Evolutionary conservation across 1,140 invertebrate species (phyloP), one percentile per base, ranked within the genome.

Genomic region (Drosophila aff.): DNA sequence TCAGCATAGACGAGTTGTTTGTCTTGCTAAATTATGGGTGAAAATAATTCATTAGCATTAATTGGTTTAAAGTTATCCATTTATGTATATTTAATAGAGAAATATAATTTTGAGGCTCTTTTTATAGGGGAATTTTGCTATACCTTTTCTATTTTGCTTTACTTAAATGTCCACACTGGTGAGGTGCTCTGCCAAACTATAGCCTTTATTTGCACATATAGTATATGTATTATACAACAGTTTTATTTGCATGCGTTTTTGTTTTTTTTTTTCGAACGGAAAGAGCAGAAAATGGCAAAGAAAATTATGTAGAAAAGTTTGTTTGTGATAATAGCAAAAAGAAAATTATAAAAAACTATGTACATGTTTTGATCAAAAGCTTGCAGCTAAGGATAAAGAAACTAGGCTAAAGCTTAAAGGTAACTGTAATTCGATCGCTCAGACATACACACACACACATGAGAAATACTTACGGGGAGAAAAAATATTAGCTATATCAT

Each of bases 1-100:
- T 95, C 95, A 61, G 95, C 95, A 91, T 95, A 95, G 55, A 95
- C 94, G 68, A 95, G 90, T 72, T 94, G 94, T 77, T 94, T 93
- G 60, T 92, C 91, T 92, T 85, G 85, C 75, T 89, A 66, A 16
- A 40, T 57, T 13, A 50, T 9, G 21, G 9, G 60, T 43, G 2
- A 21, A 10, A 46, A 33, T 10, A 23, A 10, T 18, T 26, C 2
- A 59, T 78, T 50, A 78, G 58, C 43, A 40, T 21, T 31, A 4
- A 36, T 38, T 62, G 4, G 1, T 10, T 28, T 16, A 10, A 9
- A 10, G 10, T 4, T 11, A 13, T 36, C 2, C 0, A 15, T 5
- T 11, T 2, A 3, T 13, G 23, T 11, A n/a, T 33, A 16, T 15
- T 40, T 13, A 4, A 71, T 21, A 8, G 21, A 73, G 21, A 36